Evolutionary conservation across 2,888 invertebrate genomes (phyloP).

Genomic region (Drosophila tanythrix): DNA sequence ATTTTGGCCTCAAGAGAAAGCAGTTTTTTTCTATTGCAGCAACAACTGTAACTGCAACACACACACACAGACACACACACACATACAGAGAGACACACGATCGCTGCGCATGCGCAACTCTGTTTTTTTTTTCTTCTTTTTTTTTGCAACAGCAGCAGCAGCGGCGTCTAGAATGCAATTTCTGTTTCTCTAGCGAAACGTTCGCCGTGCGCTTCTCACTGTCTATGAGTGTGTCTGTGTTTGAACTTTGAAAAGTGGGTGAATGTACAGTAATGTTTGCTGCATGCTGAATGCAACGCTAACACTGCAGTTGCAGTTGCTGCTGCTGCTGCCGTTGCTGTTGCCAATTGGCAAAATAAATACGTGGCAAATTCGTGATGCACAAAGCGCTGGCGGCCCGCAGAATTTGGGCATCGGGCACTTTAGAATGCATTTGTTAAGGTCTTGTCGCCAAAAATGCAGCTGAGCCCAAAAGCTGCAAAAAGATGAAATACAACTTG

Average conservation of each 20-base stretch:
- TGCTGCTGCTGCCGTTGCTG: conserved; percentile 7
- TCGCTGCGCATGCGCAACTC: conserved; percentile 71
- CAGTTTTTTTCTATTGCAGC: conserved; percentile 71
- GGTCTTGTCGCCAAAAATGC: conserved; percentile 24
- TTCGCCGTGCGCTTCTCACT: conserved; percentile 44
- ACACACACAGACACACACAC: conserved; percentile 22
- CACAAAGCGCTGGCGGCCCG: conserved; percentile 62
- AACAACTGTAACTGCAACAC: conserved; percentile 61
- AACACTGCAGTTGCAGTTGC: conserved; percentile 28
- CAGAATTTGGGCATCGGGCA: conserved; percentile 46
- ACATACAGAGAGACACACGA: conserved; percentile 25
- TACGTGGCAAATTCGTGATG: conserved; percentile 75
- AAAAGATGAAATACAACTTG: not conserved
- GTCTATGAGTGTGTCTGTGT: conserved; percentile 50
- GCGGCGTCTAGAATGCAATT: conserved; percentile 70
- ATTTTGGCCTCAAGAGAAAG: conserved; percentile 78
- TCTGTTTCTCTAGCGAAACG: conserved; percentile 70
- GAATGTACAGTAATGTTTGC: conserved; percentile 85
- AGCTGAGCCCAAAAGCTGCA: not conserved
- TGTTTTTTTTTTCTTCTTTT: conserved; percentile 38
- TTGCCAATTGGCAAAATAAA: conserved; percentile 18
- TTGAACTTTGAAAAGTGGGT: conserved; percentile 84
- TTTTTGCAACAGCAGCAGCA: conserved; percentile 27
- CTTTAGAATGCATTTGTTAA: conserved; percentile 46
- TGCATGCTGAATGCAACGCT: conserved; percentile 69